phyloP scores from a whole-genome alignment of 1,140 invertebrate species.

The Pseudoatta argentina region DNA sequence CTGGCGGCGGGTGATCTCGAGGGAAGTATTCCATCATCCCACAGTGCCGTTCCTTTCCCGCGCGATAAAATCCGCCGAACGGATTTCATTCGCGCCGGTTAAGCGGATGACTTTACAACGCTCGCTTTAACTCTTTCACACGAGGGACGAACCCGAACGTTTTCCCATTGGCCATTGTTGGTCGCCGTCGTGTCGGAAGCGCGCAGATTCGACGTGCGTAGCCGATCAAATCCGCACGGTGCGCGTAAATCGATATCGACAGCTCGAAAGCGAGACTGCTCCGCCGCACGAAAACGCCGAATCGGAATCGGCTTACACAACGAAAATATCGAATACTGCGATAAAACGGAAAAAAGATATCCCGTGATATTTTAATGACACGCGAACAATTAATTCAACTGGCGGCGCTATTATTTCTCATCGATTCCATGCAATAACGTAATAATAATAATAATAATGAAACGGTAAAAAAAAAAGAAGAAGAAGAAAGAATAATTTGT shows the following conservation, averaged over 20 bases:
- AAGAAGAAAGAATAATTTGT: not conserved
- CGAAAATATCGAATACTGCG: constrained; percentile 49
- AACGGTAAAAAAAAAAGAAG: not conserved
- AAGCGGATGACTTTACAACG: constrained; percentile 61
- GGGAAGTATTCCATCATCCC: constrained; percentile 60
- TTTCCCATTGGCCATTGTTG: constrained; percentile 43
- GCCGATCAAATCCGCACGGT: constrained; percentile 48
- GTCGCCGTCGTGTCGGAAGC: not conserved
- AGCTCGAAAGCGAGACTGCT: constrained; percentile 39
- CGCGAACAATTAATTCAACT: constrained; percentile 46
- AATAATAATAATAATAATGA: constrained; percentile 22
- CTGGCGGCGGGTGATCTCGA: constrained; percentile 54
- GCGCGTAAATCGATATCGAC: constrained; percentile 67
- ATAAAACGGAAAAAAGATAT: constrained; percentile 20
- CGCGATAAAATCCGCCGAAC: constrained; percentile 64
- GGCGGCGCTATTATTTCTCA: not conserved
- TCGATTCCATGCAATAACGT: constrained; percentile 19
- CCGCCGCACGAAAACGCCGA: constrained; percentile 26
- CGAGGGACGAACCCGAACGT: constrained; percentile 7
- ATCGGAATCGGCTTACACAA: constrained; percentile 57
- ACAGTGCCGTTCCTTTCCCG: constrained; percentile 35
- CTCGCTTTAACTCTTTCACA: constrained; percentile 53
- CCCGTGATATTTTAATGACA: constrained; percentile 37
- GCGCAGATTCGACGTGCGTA: constrained; percentile 38
- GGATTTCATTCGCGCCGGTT: constrained; percentile 66